Conservation (phyloP, 2,113 vertebrate genomes). For the Dipodomys merriami region DNA sequence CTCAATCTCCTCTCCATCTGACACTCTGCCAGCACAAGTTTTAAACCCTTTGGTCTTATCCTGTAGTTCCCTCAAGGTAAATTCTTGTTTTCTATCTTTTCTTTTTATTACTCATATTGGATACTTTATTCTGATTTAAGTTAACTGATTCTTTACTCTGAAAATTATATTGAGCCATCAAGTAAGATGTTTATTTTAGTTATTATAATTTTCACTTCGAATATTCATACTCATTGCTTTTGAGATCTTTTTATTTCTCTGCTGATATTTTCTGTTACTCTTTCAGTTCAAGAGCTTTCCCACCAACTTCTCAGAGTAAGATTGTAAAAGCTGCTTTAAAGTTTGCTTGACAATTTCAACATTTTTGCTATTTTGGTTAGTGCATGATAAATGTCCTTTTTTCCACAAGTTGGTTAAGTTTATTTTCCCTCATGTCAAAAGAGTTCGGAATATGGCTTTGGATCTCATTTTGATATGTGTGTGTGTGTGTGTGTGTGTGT, state of each 20-base stretch:
- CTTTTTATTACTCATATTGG: not conserved
- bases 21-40: not conserved
- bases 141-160: not conserved
- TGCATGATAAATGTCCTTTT: not conserved
- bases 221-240: not conserved
- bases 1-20: not conserved
- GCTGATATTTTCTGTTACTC: not conserved
- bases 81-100: not conserved
- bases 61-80: not conserved
- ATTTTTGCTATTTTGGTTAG: not conserved
- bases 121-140: not conserved
- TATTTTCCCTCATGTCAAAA: not conserved
- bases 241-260: not conserved
- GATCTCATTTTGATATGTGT: not conserved
- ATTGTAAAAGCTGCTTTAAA: not conserved
- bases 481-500: no score
- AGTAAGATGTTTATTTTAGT: not conserved
- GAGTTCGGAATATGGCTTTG: conserved; percentile 18
- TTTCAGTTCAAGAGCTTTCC: not conserved
- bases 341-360: not conserved
- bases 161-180: not conserved
- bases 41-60: not conserved
- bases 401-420: not conserved
- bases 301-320: not conserved
- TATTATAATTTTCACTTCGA: not conserved